Evolutionary conservation across 2,113 vertebrate species (phyloP).

Genomic region (Mus spicilegus): DNA sequence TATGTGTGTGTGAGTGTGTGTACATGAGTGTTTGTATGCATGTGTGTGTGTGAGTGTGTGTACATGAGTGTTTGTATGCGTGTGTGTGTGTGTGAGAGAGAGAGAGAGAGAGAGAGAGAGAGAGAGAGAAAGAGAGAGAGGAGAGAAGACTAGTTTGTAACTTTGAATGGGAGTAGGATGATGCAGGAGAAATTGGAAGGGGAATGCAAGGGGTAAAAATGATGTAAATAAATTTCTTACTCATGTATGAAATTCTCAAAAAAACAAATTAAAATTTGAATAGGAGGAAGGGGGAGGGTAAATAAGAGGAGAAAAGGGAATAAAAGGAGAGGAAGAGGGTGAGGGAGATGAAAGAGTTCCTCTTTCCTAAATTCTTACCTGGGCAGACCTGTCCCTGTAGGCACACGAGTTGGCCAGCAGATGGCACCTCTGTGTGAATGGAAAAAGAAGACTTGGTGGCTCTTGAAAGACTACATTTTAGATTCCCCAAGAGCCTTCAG

Average conservation of each 20-base stretch:
- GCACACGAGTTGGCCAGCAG: slow-evolving; percentile 51
- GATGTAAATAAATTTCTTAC: background rate
- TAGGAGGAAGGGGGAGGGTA: no score
- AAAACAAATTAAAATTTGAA: background rate
- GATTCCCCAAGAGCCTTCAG: background rate
- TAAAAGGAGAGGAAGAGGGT: no score
- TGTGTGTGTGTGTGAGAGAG: no score
- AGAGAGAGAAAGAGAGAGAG: background rate
- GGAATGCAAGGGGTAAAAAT: background rate
- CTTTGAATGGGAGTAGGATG: background rate
- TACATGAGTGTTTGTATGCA: no score
- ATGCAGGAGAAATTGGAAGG: background rate
- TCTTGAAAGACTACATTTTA: background rate
- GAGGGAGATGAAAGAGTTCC: background rate
- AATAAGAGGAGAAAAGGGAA: no score
- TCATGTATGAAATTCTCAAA: background rate
- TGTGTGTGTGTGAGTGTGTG: no score
- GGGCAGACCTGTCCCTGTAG: background rate
- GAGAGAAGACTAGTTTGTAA: background rate
- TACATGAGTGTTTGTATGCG: no score
- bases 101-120: no score
- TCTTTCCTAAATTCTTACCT: background rate
- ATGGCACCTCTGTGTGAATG: slow-evolving; percentile 9
- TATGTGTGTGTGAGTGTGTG: no score
- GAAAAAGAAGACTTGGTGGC: background rate